Evolutionary conservation across 2,888 invertebrate genomes (phyloP).

Genomic region (Augiades crinisus): DNA sequence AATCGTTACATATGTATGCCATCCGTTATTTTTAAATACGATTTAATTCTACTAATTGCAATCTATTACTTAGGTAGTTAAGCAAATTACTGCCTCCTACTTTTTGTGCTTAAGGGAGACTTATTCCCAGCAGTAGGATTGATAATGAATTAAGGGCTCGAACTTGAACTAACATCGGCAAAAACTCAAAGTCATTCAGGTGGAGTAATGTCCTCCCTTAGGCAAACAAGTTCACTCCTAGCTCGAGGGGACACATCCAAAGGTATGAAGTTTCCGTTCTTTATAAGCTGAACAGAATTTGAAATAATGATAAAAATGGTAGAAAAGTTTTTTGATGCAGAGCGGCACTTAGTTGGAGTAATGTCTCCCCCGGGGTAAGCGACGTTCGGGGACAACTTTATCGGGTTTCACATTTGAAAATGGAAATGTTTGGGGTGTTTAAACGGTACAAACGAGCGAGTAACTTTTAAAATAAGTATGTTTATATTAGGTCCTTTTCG

Average conservation of each 20-base stretch:
- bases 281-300: conserved; percentile 10
- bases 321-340: conserved; percentile 15
- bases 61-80: too few relatives aligned
- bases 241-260: neutral
- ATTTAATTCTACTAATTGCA: too few relatives aligned
- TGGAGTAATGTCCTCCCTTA: neutral
- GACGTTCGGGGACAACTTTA: conserved; percentile 16
- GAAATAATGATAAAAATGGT: conserved; percentile 14
- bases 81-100: too few relatives aligned
- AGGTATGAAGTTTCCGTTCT: neutral
- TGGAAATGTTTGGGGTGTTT: conserved; percentile 13
- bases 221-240: neutral
- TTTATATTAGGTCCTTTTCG: too few relatives aligned
- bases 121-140: too few relatives aligned
- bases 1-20: too few relatives aligned
- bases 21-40: too few relatives aligned
- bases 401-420: conserved; percentile 4
- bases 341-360: conserved; percentile 14
- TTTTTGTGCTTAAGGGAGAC: too few relatives aligned
- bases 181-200: neutral
- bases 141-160: too few relatives aligned
- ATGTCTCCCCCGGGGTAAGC: conserved; percentile 23
- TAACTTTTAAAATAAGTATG: neutral
- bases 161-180: neutral
- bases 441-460: neutral